A percentile compares a stretch with the other conserved stretches of the same genome.
Conservation (phyloP, 2,797 vertebrate species). For the Alosa sapidissima region DNA sequence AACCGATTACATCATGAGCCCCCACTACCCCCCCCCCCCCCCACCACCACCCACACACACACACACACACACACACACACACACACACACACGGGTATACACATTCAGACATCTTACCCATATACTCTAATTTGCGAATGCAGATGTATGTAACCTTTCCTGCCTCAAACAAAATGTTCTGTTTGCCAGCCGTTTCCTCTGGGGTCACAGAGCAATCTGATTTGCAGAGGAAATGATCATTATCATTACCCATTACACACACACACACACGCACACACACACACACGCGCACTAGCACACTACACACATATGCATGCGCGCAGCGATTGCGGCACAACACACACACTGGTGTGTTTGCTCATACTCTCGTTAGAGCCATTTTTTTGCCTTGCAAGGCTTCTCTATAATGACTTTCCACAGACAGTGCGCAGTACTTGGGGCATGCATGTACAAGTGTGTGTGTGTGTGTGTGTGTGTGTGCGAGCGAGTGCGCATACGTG, state of each 20-base stretch:
- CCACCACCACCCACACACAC: background rate
- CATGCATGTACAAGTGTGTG: background rate
- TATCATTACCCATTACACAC: background rate
- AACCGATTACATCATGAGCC: background rate
- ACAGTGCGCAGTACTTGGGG: background rate
- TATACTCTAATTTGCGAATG: background rate
- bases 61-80: background rate
- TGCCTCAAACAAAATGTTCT: background rate
- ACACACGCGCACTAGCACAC: background rate
- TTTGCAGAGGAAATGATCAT: conserved; percentile 16
- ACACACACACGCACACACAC: background rate
- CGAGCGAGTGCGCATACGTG: background rate
- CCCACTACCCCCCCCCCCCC: background rate
- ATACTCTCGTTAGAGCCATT: background rate
- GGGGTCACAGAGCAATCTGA: conserved; percentile 21
- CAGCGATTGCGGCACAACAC: too few relatives aligned
- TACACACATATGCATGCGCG: too few relatives aligned
- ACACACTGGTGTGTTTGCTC: conserved; percentile 1
- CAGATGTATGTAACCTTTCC: background rate
- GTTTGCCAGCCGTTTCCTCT: background rate
- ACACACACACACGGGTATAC: background rate
- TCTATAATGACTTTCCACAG: background rate
- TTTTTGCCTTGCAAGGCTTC: background rate
- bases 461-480: background rate
- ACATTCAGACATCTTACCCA: background rate